Evolutionary conservation across 2,113 vertebrate genomes (phyloP).

Genomic region (Glaucidium brasilianum): DNA sequence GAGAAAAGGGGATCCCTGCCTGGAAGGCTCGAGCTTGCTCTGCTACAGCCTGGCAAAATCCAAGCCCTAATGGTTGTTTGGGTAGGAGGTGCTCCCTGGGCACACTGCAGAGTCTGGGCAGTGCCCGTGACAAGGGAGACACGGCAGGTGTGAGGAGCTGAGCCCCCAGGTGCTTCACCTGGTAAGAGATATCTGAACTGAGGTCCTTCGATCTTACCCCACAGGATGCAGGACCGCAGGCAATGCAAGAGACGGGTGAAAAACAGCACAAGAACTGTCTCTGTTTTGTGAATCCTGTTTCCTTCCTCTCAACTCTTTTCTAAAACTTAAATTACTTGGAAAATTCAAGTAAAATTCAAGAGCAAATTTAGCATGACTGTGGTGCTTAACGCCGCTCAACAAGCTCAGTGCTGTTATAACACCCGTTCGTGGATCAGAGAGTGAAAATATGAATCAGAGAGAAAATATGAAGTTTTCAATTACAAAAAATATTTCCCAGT

Average conservation of each 20-base stretch:
- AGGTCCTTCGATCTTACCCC: not conserved
- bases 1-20: not conserved
- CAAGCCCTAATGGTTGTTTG: not conserved
- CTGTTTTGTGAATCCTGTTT: not conserved
- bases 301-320: not conserved
- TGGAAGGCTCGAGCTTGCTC: not conserved
- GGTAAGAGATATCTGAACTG: not conserved
- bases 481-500: not conserved
- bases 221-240: not conserved
- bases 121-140: no score
- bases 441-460: no score
- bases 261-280: not conserved
- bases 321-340: not conserved
- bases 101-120: not conserved
- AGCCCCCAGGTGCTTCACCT: no score
- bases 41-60: not conserved
- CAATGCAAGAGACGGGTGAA: not conserved
- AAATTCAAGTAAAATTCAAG: not conserved
- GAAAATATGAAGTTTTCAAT: not conserved
- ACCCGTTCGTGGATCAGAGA: rapidly evolving
- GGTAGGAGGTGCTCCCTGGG: not conserved
- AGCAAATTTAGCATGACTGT: not conserved
- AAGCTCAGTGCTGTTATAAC: not conserved
- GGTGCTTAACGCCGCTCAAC: not conserved
- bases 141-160: not conserved